Percentiles rank a stretch among this genome's conserved stretches.
phyloP scores from a whole-genome alignment of 2,797 vertebrate genomes.

The Champsocephalus esox region DNA sequence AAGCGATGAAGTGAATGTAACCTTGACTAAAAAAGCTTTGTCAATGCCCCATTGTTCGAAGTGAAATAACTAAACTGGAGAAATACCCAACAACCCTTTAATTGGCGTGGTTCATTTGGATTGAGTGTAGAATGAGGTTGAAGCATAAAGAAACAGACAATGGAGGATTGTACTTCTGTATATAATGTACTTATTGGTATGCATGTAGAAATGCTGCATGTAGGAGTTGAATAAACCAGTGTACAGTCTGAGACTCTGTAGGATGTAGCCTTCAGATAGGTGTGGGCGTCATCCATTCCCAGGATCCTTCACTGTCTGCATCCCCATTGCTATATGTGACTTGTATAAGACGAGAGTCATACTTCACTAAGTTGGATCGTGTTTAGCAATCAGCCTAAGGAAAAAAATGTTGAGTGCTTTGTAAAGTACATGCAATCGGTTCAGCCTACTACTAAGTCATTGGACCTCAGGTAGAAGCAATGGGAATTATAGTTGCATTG shows the following conservation, averaged over 20 bases:
- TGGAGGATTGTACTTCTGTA: too few relatives aligned
- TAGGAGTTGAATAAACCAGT: constrained; percentile 12
- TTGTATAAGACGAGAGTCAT: constrained; percentile 54
- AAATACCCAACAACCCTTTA: neutral
- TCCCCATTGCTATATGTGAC: constrained; percentile 37
- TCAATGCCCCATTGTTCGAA: neutral
- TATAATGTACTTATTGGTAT: neutral
- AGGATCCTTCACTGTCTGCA: constrained; percentile 40
- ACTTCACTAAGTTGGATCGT: constrained; percentile 36
- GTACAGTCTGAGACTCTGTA: constrained; percentile 21
- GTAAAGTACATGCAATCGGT: constrained; percentile 12
- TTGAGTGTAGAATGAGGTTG: neutral
- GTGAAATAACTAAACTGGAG: neutral
- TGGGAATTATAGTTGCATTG: constrained; percentile 45
- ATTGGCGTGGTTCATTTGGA: neutral
- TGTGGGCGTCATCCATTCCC: constrained; percentile 48
- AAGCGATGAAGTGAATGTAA: too few relatives aligned
- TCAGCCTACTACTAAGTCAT: constrained; percentile 20
- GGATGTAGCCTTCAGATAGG: constrained; percentile 39
- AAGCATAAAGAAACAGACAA: neutral
- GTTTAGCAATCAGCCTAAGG: constrained; percentile 13
- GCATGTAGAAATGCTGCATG: neutral
- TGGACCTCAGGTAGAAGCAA: constrained; percentile 14
- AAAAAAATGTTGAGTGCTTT: constrained; percentile 27
- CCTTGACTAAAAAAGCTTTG: too few relatives aligned